Evolutionary conservation across 2,888 invertebrate genomes (phyloP), one percentile per base, ranked within the genome.

Genomic region (Lochmaea crataegi): DNA sequence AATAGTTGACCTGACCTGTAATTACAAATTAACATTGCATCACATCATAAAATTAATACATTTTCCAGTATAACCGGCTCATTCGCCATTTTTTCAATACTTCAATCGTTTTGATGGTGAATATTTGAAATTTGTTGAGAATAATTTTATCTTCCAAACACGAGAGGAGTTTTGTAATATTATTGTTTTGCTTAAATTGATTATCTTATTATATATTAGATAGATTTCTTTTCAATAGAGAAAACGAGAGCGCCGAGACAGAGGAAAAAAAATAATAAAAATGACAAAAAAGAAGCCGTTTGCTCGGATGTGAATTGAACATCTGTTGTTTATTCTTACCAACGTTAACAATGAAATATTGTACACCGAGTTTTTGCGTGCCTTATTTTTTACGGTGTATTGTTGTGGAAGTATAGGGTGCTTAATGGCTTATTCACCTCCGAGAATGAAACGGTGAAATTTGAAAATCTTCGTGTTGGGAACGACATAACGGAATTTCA

Each of bases 311-410:
- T 32, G 60, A 60, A 60, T 60, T 26, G 26, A 60, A 60, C 60
- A 60, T 22, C 60, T 60, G 60, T 60, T 60, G 14, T 22, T 58
- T 58, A 58, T 58, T 26, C 58, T 58, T 26, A 22, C n/a, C 12
- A 53, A n/a, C n/a, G 10, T 56, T 22, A 14, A 32, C 60, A 60
- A 60, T 60, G 60, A 60, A 60, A 60, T n/a, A 56, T n/a, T 32
- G 60, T 60, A 60, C n/a, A n/a, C 58, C 32, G 38, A 26, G 12
- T 58, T 58, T 58, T 58, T 32, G 58, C 57, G 57, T 60, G n/a
- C 14, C 38, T 60, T 38, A 32, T 60, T 38, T 60, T 60, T 60
- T 60, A 60, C 32, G 12, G 12, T 14, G 7, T 32, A 32, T 60
- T 60, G 60, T 60, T 60, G 14, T 12, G 58, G 32, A 60, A 60